Evolutionary conservation across 1,140 invertebrate genomes (phyloP), one percentile per base, ranked within the genome.

Genomic region (Notospermus geniculatus): DNA sequence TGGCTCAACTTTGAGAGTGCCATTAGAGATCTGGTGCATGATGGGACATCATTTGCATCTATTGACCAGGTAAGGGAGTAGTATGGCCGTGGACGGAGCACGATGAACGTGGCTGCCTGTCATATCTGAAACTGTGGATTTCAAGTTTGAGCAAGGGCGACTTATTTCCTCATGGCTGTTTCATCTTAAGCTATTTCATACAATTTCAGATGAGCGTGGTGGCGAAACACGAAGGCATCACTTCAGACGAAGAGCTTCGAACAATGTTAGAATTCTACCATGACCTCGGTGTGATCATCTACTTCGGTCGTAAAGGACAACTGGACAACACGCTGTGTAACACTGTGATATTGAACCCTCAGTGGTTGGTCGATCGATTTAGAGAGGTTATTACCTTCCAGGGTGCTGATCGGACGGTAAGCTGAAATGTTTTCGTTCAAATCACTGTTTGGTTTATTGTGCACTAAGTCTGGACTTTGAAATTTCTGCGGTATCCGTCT

Each of bases 1-100:
- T 83, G 82, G 82, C 67, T 83, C 36, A 65, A 71, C 32, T 82
- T 83, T 74, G 80, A 81, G 65, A 71, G 78, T 50, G 72, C 77
- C 28, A 64, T 83, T 1, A 70, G 69, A 4, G 66, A 74, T 56
- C 62, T 81, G 30, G 71, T 78, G 22, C 70, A 74, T 19, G 54
- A 70, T 45, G 75, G 72, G 7, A 73, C 74, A 23, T 68, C 78
- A 57, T 79, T 77, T 73, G 78, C 74, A 43, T 71, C 79, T 15
- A 67, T 71, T 55, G 72, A 75, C 54, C 76, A 80, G 74, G 77
- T 79, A 60, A 52, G 15, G n/a, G n/a, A n/a, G n/a, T n/a, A n/a
- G n/a, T n/a, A n/a, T n/a, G n/a, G n/a, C n/a, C n/a, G n/a, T n/a
- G n/a, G n/a, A n/a, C n/a, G n/a, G n/a, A n/a, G n/a, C n/a, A n/a